Evolutionary conservation across 2,797 vertebrate species (phyloP).

Genomic region (Perodicticus potto): DNA sequence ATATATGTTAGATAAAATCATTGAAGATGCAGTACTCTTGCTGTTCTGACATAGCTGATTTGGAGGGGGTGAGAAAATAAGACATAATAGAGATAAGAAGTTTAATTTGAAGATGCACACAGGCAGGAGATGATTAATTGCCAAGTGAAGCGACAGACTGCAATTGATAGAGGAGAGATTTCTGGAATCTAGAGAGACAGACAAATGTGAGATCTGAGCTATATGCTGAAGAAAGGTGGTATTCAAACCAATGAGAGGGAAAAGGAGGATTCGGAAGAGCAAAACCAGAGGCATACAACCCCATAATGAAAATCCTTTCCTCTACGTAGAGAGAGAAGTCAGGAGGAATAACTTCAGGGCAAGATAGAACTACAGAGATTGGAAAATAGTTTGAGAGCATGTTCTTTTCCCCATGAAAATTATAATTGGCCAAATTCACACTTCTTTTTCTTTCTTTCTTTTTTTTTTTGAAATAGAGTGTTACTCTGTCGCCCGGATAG

Average conservation of each 20-base stretch:
- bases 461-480: too few species aligned
- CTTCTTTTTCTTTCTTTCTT: neutral
- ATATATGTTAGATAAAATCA: neutral
- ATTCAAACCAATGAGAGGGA: neutral
- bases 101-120: neutral
- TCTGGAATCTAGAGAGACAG: neutral
- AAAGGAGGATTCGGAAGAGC: neutral
- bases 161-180: neutral
- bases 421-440: neutral
- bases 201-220: neutral
- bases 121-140: neutral
- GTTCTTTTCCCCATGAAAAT: constrained; percentile 13
- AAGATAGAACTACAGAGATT: neutral
- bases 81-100: neutral
- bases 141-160: neutral
- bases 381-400: neutral
- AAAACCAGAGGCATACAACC: neutral
- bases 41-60: neutral
- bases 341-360: neutral
- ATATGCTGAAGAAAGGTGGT: neutral
- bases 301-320: neutral
- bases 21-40: neutral
- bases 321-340: neutral
- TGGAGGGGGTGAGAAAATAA: neutral
- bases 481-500: too few species aligned